These are phyloP conservation scores for Anisognathus igniventris DNA, from an alignment of 2,797 vertebrate genomes.

Conservation along the genomic window DNA sequence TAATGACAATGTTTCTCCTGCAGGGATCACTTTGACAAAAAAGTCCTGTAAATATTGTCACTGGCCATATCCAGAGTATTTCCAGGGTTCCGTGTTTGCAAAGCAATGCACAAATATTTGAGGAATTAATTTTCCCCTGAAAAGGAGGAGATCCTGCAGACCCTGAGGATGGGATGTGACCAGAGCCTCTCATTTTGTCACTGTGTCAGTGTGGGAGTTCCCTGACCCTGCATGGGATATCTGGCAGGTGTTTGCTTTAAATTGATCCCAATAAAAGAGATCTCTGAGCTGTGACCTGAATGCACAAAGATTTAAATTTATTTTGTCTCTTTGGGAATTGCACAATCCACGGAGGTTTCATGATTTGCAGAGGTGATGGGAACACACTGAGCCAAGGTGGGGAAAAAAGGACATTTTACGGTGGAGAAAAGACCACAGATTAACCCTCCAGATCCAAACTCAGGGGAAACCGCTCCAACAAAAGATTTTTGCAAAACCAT, in stretches of 20 bases:
- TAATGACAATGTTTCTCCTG: background rate
- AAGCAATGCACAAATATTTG: background rate
- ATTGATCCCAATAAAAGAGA: background rate
- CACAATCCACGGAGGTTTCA: fast-evolving
- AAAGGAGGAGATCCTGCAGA: background rate
- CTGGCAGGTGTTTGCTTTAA: background rate
- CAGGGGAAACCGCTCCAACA: fast-evolving
- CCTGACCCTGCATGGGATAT: background rate
- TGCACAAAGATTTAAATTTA: background rate
- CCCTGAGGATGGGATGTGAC: background rate
- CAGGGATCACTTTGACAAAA: fast-evolving
- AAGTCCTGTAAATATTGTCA: background rate
- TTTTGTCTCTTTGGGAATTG: fast-evolving
- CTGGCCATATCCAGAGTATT: background rate
- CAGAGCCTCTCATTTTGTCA: background rate
- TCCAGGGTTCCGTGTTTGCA: background rate
- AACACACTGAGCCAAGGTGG: too few species aligned
- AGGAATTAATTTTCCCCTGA: background rate
- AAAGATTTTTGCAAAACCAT: fast-evolving
- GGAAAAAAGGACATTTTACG: fast-evolving
- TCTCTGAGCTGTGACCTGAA: background rate
- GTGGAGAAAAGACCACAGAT: background rate
- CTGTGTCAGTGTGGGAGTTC: background rate
- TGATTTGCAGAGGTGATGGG: background rate
- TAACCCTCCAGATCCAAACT: background rate